Percentiles rank a stretch among this genome's conserved stretches.
Evolutionary conservation across 1,140 invertebrate species (phyloP).

Genomic region (Anastatus disparis): DNA sequence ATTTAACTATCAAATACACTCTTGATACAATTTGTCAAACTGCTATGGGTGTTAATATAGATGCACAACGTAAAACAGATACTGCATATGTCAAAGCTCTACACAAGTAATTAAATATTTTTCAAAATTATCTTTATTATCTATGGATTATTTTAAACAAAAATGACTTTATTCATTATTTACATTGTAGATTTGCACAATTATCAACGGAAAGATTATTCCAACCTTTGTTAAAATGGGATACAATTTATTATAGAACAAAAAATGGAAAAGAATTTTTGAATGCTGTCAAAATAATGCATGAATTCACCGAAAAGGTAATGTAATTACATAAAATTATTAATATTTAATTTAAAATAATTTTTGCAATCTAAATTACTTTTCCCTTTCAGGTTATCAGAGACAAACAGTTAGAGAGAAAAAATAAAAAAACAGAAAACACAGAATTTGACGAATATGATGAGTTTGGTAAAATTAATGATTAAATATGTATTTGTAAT

Average conservation of each 20-base stretch:
- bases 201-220: conserved; percentile 47
- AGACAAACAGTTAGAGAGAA: conserved; percentile 43
- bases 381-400: too few relatives aligned
- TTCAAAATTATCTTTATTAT: neutral
- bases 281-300: conserved; percentile 51
- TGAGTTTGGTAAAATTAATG: conserved; percentile 33
- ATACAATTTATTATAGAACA: conserved; percentile 48
- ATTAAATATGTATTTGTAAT: too few relatives aligned
- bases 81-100: conserved; percentile 81
- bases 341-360: conserved; percentile 16
- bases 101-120: conserved; percentile 68
- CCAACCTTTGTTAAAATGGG: conserved; percentile 51
- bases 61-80: conserved; percentile 76
- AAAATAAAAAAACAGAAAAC: neutral
- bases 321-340: too few relatives aligned
- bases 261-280: conserved; percentile 49
- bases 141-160: neutral
- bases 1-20: conserved; percentile 73
- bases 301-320: conserved; percentile 54
- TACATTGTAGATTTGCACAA: conserved; percentile 11
- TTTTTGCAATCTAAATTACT: too few relatives aligned
- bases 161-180: neutral
- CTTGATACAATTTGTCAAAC: conserved; percentile 88
- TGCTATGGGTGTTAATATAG: conserved; percentile 84
- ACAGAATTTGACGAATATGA: conserved; percentile 18